Base-by-base conservation (phyloP, 2,797 vertebrate species). In the Dryobates pubescens region DNA sequence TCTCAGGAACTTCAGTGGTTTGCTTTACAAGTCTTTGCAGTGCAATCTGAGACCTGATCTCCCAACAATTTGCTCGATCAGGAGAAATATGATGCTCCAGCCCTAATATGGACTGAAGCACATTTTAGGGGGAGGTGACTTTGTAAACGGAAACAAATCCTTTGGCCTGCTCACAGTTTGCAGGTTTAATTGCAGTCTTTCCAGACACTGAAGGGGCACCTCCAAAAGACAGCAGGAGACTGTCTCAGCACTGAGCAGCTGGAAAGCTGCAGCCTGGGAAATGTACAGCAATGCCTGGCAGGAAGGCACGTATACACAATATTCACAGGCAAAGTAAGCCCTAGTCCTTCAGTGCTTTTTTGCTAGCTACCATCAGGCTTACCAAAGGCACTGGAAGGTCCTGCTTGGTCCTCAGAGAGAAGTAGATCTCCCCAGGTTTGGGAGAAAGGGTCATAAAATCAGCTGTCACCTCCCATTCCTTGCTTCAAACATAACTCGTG, bases 41-140 rank as follows among this genome's bases (percentile, higher is more conserved):
- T 32, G 77, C 71, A 72, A 83, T 72, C 38, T 54, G 93, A 95
- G 76, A 79, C 70, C n/a, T 59, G 88, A 41, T 24, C 47, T 91
- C 63, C 47, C 59, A 56, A 9, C 17, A 47, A 4, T 92, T 76
- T 79, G 88, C 92, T 90, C 49, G 4, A 79, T 92, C 91, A 83
- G 63, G 89, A 69, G 91, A 89, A 95, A 94, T 8, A 56, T 24
- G 82, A 93, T 78, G 88, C 89, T 86, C 36, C 73, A 58, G 62
- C n/a, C 36, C 62, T 23, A 57, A 36, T 2, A 80, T 1, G 30
- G 72, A 72, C 62, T 41, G 41, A 87, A 92, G 82, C 10, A 64
- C 73, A 26, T 89, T 91, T 57, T n/a, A 34, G 3, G 10, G 17
- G 49, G 41, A 36, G 76, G 43, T 94, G 93, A 92, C 93, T 92